These are phyloP conservation scores for Sebastes dallii DNA, from an alignment of 2,797 vertebrate genomes.

Conservation along the genomic window DNA sequence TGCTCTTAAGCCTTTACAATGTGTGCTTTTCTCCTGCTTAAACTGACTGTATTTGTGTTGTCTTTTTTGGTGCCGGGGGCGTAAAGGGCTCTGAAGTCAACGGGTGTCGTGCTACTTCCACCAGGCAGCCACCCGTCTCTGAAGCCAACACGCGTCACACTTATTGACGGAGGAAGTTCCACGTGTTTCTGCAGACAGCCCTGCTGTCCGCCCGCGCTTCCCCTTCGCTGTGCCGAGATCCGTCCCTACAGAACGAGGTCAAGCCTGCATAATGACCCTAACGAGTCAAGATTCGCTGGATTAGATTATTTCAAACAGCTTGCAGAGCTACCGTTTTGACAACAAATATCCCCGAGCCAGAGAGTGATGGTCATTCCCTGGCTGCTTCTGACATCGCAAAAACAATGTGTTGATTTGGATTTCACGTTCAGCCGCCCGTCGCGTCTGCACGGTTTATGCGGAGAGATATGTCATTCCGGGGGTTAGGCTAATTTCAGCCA, in stretches of 20 bases:
- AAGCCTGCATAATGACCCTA: constrained; percentile 82
- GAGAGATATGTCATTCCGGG: constrained; percentile 80
- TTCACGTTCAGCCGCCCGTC: constrained; percentile 78
- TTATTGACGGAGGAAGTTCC: constrained; percentile 71
- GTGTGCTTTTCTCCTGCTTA: constrained; percentile 26
- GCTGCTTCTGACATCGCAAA: constrained; percentile 79
- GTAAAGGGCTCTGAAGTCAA: constrained; percentile 74
- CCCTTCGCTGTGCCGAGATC: constrained; percentile 66
- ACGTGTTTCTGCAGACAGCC: constrained; percentile 68
- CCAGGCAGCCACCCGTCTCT: constrained; percentile 77
- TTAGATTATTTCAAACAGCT: constrained; percentile 80
- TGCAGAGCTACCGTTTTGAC: constrained; percentile 75
- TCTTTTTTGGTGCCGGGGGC: constrained; percentile 69
- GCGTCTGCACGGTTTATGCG: constrained; percentile 66
- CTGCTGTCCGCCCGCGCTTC: constrained; percentile 55
- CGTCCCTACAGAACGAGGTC: constrained; percentile 82
- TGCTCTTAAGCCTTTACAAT: constrained; percentile 44
- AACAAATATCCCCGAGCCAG: constrained; percentile 82
- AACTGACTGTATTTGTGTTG: constrained; percentile 70
- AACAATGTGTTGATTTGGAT: constrained; percentile 85
- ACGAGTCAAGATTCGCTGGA: constrained; percentile 80
- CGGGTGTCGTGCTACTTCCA: constrained; percentile 78
- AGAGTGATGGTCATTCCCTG: constrained; percentile 77
- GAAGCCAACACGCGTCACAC: constrained; percentile 64
- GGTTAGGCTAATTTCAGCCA: constrained; percentile 79